Evolutionary conservation across 2,113 vertebrate genomes (phyloP), one percentile per base, ranked within the genome.

Genomic region (Oryzias javanicus): DNA sequence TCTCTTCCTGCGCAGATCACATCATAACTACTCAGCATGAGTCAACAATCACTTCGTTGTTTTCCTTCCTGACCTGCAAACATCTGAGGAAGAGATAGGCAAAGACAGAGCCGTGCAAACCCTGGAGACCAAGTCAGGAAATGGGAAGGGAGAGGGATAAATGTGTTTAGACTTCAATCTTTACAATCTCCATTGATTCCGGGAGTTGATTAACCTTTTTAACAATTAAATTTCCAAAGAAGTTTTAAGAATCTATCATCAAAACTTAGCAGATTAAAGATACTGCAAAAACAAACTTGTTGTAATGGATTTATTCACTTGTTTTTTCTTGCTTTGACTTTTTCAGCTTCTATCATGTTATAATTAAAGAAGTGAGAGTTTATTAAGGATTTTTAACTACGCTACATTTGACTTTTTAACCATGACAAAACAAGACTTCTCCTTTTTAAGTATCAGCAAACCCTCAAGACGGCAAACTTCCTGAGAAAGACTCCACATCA

Each of bases 41-140:
- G 60, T 78, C 66, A 68, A 76, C 63, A 72, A 53, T 49, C 71
- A 61, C 58, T 49, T 63, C 48, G 35, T 71, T 79, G 63, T 61
- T 71, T 77, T 77, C 76, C 81, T 86, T 85, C 81, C 84, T 78
- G 83, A 70, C 75, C 64, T 73, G 67, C 69, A 80, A 65, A 72
- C 68, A 80, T 76, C 63, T 66, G 59, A 80, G 64, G 59, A 47
- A 55, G 70, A 81, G 42, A 63, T 35, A 16, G 22, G 60, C 66
- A 13, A 35, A 57, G 61, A 27, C 42, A 77, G 64, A 42, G 51
- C 59, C 29, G 72, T 64, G 48, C 42, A n/a, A 68, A 70, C 77
- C 75, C 82, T 25, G 22, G 77, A 77, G 85, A 73, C 22, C 64
- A 59, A 42, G 20, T 65, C 59, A 79, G 85, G 85, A 86, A 88